Base-by-base conservation (phyloP, 2,888 invertebrate genomes). In the Chrysolina haemoptera region DNA sequence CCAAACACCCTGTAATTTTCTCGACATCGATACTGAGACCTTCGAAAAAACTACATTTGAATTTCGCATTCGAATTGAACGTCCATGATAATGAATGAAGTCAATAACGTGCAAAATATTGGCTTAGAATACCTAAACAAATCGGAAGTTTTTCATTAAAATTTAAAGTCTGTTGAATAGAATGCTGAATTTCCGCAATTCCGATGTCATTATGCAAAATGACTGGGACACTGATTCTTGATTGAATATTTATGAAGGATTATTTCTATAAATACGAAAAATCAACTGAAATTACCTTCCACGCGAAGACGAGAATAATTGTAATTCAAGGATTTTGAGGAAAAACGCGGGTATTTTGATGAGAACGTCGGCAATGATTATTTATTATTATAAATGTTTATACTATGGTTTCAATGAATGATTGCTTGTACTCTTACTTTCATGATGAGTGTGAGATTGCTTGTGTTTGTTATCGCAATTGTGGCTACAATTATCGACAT, bases 31-130 rank as follows among this genome's bases (percentile, higher is more conserved):
- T 5, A 27, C 1, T 5, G 27, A 27, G 35, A 35, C 35, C 35
- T 35, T 35, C 8, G 14, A 43, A 16, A 18, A 50, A 18, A 9
- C 18, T n/a, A 2, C 10, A n/a, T 35, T 22, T 10, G 9, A 59
- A n/a, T 59, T 14, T 27, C 35, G 12, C 59, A 1, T 8, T 27
- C n/a, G 14, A 27, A 27, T 14, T 59, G 6, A 14, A 14, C 4
- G 12, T 59, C 27, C 14, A 27, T 27, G 59, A 27, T 16, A 59
- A 59, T 59, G 1, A 59, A 14, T 59, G n/a, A 22, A 59, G 59
- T 59, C 67, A 68, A 68, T 71, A 68, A 62, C 71, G 67, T 55
- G 62, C 50, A 67, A 20, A 40, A 68, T 71, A 68, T 67, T 43
- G 22, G 18, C 27, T 43, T n/a, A 50, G 71, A 71, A 71, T 71